Evolutionary conservation across 2,888 invertebrate genomes (phyloP).

Genomic region (Rotaria socialis): DNA sequence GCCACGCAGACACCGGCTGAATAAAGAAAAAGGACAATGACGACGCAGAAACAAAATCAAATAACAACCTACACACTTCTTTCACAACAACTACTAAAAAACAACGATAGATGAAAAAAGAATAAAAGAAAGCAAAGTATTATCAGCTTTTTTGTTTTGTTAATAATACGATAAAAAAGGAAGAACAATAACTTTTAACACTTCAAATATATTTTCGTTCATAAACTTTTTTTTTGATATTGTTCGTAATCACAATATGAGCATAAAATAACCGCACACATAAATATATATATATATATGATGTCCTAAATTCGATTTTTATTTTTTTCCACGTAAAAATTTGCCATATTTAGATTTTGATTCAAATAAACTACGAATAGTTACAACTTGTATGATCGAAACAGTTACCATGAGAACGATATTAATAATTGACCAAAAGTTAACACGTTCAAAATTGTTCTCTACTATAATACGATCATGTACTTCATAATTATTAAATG

Average conservation of each 20-base stretch:
- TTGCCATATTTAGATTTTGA: constrained; percentile 37
- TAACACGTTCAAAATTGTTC: constrained; percentile 74
- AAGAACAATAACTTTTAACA: background rate
- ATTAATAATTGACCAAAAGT: constrained; percentile 73
- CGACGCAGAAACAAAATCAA: background rate
- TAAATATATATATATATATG: background rate
- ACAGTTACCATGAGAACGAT: constrained; percentile 71
- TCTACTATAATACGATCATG: constrained; percentile 77
- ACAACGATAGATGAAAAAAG: background rate
- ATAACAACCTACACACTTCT: background rate
- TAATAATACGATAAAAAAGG: background rate
- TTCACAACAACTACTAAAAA: constrained; percentile 7
- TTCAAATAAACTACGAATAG: constrained; percentile 45
- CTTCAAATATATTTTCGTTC: background rate
- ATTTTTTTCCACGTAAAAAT: constrained; percentile 42
- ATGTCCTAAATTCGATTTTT: background rate
- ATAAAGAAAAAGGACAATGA: background rate
- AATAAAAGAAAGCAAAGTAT: background rate
- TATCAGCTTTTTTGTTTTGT: background rate
- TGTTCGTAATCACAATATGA: background rate
- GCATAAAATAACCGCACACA: background rate
- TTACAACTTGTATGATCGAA: constrained; percentile 39
- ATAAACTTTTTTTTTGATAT: background rate
- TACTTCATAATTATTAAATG: constrained; percentile 71
- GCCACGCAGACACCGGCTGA: background rate